Evolutionary conservation across 2,888 invertebrate genomes (phyloP).

Genomic region (Apocheima hispidaria): DNA sequence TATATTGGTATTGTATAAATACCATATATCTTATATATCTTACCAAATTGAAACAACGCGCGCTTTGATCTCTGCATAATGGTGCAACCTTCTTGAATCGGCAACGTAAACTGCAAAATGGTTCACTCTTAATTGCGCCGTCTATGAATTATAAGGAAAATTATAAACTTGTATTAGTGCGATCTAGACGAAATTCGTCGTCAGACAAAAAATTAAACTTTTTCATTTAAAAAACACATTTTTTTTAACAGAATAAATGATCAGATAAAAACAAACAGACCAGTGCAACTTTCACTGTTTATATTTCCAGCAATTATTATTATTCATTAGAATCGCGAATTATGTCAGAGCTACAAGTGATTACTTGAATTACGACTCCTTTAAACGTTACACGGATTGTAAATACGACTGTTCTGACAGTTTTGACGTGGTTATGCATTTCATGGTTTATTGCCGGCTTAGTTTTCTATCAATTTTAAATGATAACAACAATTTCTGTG

Average conservation of each 20-base stretch:
- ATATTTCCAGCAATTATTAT: slow-evolving; percentile 29
- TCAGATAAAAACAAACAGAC: slow-evolving; percentile 18
- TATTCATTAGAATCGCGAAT: slow-evolving; percentile 39
- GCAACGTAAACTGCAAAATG: no score
- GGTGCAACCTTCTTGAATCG: no score
- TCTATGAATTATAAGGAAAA: no score
- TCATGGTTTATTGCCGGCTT: slow-evolving; percentile 29
- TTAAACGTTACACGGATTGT: slow-evolving; percentile 35
- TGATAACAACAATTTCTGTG: slow-evolving; percentile 6
- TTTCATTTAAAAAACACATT: not conserved
- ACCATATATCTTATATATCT: no score
- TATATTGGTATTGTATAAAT: no score
- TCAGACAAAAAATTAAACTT: no score
- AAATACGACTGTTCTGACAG: slow-evolving; percentile 40
- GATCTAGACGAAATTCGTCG: no score
- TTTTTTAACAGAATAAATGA: slow-evolving; percentile 7
- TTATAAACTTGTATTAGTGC: no score
- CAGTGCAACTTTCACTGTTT: slow-evolving; percentile 34
- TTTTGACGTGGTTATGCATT: slow-evolving; percentile 40
- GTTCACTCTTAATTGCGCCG: no score
- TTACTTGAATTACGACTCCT: slow-evolving; percentile 44
- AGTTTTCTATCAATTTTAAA: slow-evolving; percentile 28
- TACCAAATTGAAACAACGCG: no score
- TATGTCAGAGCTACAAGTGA: slow-evolving; percentile 42
- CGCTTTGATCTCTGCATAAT: no score